Base-by-base conservation (phyloP, 2,888 invertebrate species). In the Tuta absoluta region DNA sequence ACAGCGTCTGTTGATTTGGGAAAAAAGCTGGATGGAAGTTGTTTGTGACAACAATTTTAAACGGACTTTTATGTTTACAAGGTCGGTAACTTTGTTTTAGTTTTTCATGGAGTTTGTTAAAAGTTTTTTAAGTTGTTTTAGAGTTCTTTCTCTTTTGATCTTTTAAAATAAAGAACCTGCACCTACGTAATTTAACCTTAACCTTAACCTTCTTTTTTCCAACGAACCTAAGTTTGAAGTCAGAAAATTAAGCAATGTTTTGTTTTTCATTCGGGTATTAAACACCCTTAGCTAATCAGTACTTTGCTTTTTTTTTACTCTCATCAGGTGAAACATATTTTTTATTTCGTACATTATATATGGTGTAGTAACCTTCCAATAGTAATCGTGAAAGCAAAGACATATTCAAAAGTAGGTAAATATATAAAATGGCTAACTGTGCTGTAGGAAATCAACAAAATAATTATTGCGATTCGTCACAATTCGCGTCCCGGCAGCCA, bases 381-480 rank as follows among this genome's bases (percentile, higher is more conserved):
- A n/a, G n/a, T n/a, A n/a, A n/a, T n/a, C n/a, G n/a, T n/a, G n/a
- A n/a, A n/a, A n/a, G n/a, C n/a, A n/a, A n/a, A n/a, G n/a, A n/a
- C n/a, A n/a, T n/a, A n/a, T n/a, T n/a, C n/a, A n/a, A n/a, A n/a
- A n/a, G n/a, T n/a, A n/a, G n/a, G n/a, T n/a, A n/a, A n/a, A n/a
- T n/a, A n/a, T n/a, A n/a, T 48, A 7, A 19, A 12, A 48, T 1
- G 33, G 33, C 24, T 53, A 53, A 24, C 53, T 53, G 21, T 24
- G 53, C 21, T 38, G 17, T 61, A 72, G 71, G 73, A 79, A 81
- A 81, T 79, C 76, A 77, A 78, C 79, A 74, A 84, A 87, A 85
- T 85, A 87, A 89, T 88, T 84, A 87, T 82, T 82, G 72, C 73
- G 75, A 85, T 87, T 85, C 83, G 84, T 84, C 85, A 81, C 85